These are phyloP conservation scores for Empis livida DNA, from an alignment of 2,888 invertebrate species.

Conservation along the genomic window DNA sequence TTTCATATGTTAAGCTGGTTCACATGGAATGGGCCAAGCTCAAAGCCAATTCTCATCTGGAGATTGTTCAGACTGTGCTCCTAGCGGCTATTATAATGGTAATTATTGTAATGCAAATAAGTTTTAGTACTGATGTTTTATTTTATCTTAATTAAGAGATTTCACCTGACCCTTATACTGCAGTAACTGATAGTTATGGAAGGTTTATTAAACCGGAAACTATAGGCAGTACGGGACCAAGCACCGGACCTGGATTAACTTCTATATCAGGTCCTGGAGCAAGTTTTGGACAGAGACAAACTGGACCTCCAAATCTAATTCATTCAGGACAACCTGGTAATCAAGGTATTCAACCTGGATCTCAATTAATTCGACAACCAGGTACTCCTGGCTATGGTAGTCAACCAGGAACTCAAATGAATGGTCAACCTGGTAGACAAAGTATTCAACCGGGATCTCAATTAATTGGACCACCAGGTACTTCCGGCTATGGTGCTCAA, in stretches of 20 bases:
- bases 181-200: neutral
- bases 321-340: neutral
- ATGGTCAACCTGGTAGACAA: neutral
- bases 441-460: neutral
- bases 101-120: too few relatives aligned
- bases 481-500: neutral
- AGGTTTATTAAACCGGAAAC: neutral
- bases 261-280: neutral
- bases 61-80: constrained; percentile 51
- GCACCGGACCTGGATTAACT: neutral
- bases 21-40: constrained; percentile 76
- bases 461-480: neutral
- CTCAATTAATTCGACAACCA: neutral
- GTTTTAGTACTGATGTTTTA: neutral
- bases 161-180: constrained; percentile 8
- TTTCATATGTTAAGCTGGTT: constrained; percentile 45
- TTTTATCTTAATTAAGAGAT: neutral
- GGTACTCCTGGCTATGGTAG: neutral
- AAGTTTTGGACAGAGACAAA: neutral
- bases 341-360: neutral
- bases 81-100: too few relatives aligned
- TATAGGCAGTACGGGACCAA: neutral
- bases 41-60: constrained; percentile 69
- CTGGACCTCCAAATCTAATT: too few relatives aligned
- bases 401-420: too few relatives aligned